A percentile compares a stretch with the other conserved stretches of the same genome.
These are phyloP conservation scores for Shinisaurus crocodilurus DNA, from an alignment of 2,113 vertebrate genomes.

Conservation along the genomic window DNA sequence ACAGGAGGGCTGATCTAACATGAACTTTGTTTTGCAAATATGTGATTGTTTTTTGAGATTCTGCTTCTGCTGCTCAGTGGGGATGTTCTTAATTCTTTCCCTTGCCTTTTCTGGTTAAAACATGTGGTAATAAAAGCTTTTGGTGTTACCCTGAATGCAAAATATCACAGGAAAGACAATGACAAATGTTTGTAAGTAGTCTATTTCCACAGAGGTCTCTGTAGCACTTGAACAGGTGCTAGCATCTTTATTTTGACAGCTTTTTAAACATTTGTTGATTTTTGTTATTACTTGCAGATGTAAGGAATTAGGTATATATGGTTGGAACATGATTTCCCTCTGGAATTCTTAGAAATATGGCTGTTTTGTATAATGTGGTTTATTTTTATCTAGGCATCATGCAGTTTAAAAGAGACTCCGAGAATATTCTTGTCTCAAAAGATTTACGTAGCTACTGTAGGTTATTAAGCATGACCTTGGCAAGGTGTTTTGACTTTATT, in stretches of 20 bases:
- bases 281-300: slow-evolving; percentile 4
- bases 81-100: slow-evolving; percentile 2
- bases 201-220: not conserved
- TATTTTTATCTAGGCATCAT: not conserved
- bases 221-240: not conserved
- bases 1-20: not conserved
- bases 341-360: not conserved
- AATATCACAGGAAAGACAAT: not conserved
- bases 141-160: not conserved
- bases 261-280: slow-evolving; percentile 16
- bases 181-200: not conserved
- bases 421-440: not conserved
- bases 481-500: not conserved
- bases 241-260: not conserved
- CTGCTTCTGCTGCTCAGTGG: slow-evolving; percentile 5
- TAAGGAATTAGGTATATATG: not conserved
- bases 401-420: not conserved
- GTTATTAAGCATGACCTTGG: not conserved
- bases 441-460: not conserved
- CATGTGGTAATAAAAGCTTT: not conserved
- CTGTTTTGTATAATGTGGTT: slow-evolving; percentile 9
- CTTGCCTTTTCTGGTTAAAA: not conserved
- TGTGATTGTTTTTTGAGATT: not conserved
- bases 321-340: not conserved
- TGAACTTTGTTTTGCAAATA: not conserved